A percentile compares a stretch with the other conserved stretches of the same genome.
phyloP scores from a whole-genome alignment of 2,113 vertebrate species.

The Hydropotes inermis region DNA sequence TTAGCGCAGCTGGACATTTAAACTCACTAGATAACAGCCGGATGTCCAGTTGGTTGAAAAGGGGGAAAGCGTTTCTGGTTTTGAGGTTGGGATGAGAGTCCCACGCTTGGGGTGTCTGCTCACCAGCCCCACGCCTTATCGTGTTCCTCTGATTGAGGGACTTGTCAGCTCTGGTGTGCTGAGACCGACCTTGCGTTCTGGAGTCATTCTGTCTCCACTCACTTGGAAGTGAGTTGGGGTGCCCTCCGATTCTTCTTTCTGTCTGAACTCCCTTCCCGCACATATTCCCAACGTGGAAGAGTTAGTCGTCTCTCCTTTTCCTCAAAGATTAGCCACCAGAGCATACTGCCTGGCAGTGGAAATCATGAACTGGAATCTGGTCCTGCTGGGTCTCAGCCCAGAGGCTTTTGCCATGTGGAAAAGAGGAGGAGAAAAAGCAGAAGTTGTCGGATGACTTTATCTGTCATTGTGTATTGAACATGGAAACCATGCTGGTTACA shows the following conservation, averaged over 20 bases:
- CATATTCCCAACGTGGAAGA: fast-evolving
- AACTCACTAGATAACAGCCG: neutral
- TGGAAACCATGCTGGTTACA: neutral
- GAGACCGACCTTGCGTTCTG: fast-evolving
- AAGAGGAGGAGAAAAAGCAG: neutral
- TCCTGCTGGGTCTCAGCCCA: neutral
- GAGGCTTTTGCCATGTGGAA: neutral
- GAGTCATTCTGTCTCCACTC: neutral
- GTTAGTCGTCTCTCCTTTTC: no score
- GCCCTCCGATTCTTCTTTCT: neutral
- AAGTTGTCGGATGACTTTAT: neutral
- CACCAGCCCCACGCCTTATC: neutral
- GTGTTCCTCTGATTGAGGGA: neutral
- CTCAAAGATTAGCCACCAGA: neutral
- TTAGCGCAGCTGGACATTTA: neutral
- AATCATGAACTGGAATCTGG: neutral
- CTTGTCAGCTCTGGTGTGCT: neutral
- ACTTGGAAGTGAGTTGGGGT: neutral
- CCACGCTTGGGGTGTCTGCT: neutral
- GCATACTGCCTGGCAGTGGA: fast-evolving
- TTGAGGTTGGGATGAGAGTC: neutral
- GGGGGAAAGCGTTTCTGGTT: neutral
- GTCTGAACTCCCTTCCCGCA: neutral
- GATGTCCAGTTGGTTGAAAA: neutral
- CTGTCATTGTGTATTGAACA: neutral